Base-by-base conservation (phyloP, 2,888 invertebrate species). In the Stenichneumon culpator region DNA sequence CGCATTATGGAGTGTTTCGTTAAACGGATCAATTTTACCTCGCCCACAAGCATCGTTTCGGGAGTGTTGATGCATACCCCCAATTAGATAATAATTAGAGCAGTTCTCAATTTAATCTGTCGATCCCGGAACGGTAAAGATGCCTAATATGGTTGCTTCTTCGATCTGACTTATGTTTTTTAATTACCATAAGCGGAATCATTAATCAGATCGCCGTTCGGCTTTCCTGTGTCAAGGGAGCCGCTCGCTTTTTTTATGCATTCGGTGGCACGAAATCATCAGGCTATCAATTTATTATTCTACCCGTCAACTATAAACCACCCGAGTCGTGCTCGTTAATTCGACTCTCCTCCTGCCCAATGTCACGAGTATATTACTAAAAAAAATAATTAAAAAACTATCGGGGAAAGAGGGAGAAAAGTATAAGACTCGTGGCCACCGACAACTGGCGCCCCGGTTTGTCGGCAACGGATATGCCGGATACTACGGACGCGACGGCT, bases 381-480 rank as follows among this genome's bases (percentile, higher is more conserved):
- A n/a, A 32, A 50, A 63, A 28, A 14, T 54, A 44, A 70, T 68
- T 32, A 14, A 22, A 69, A 52, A 70, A 16, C 14, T 32, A 28
- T 54, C 6, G 19, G 4, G 32, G 28, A 72, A 77, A 77, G 57
- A 67, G n/a, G 19, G 57, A 74, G 22, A 57, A 25, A 16, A 54
- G 32, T 39, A 11, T 32, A 28, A 63, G 67, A 25, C 28, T 32
- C 32, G 36, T 60, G 82, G 81, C 82, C 87, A 86, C 91, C 90
- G 92, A 90, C 88, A 92, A 88, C 87, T 93, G 92, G 92, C 92
- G 92, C 92, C 92, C 19, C 91, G 70, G 6, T 84, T 39, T 73
- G 75, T 65, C 67, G 28, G 39, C 68, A 65, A 73, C 77, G 84
- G 85, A 70, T 54, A 67, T 54, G 57, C 32, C 32, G 67, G 52